These are phyloP conservation scores for Hyles euphorbiae DNA, from an alignment of 1,140 invertebrate species.

Conservation along the genomic window DNA sequence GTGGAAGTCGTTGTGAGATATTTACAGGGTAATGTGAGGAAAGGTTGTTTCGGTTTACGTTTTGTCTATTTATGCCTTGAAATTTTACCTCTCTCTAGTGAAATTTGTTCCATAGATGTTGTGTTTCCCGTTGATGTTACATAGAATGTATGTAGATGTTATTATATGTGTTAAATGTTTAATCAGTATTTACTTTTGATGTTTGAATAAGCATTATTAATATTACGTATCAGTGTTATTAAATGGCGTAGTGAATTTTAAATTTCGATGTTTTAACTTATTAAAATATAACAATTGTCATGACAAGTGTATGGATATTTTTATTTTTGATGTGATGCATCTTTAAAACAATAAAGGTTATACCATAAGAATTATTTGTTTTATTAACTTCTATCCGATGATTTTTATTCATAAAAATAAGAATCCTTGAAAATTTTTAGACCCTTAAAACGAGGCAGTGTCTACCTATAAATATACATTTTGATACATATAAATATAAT, in stretches of 20 bases:
- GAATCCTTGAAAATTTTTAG: not conserved
- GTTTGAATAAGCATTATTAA: conserved; percentile 34
- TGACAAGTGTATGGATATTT: conserved; percentile 39
- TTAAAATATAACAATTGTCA: conserved; percentile 42
- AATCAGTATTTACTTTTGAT: conserved; percentile 63
- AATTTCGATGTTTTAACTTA: conserved; percentile 54
- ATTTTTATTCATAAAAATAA: not conserved
- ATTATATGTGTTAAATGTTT: conserved; percentile 61
- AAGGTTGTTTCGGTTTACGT: conserved; percentile 32
- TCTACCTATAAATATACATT: not conserved
- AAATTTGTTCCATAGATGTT: conserved; percentile 39
- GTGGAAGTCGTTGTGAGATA: conserved; percentile 52
- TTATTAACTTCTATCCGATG: conserved; percentile 9
- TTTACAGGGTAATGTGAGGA: conserved; percentile 63
- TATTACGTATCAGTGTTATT: conserved; percentile 46
- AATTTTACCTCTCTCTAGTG: conserved; percentile 1
- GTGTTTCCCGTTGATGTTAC: conserved; percentile 54
- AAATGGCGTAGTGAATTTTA: conserved; percentile 46
- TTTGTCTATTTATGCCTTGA: conserved; percentile 32
- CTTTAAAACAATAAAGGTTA: conserved; percentile 53
- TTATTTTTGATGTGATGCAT: conserved; percentile 59
- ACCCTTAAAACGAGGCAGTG: not conserved
- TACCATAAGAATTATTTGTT: conserved; percentile 17
- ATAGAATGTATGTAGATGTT: conserved; percentile 30
- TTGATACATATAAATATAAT: not conserved